Conservation (phyloP, 1,140 invertebrate genomes). For the Drosophila ogumai region DNA sequence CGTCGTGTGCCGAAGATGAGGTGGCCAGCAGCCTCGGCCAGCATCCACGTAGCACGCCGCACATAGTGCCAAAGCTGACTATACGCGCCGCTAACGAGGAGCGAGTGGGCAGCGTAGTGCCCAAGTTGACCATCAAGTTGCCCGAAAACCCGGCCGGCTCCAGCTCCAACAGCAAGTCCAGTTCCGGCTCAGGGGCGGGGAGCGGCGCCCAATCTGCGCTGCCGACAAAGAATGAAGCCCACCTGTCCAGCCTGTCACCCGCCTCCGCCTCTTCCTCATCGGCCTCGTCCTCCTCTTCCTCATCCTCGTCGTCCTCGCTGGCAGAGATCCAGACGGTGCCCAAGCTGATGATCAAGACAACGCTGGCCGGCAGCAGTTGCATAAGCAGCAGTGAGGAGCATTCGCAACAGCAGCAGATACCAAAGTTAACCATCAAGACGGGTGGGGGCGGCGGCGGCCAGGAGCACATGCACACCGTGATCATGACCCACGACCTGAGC, state of each 20-base stretch:
- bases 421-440: constrained; percentile 80
- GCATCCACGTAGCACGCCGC: constrained; percentile 53
- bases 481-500: constrained; percentile 71
- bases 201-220: constrained; percentile 15
- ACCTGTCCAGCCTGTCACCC: constrained; percentile 72
- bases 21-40: constrained; percentile 26
- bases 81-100: constrained; percentile 78
- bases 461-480: constrained; percentile 72
- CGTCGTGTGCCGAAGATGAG: constrained; percentile 76
- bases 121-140: constrained; percentile 82
- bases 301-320: constrained; percentile 56
- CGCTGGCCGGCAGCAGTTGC: constrained; percentile 61
- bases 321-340: constrained; percentile 62
- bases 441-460: constrained; percentile 18
- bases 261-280: constrained; percentile 65
- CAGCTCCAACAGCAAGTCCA: constrained; percentile 16
- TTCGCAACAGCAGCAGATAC: constrained; percentile 53
- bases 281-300: constrained; percentile 53
- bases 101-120: constrained; percentile 71
- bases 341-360: constrained; percentile 82
- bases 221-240: constrained; percentile 57
- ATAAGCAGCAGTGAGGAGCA: constrained; percentile 44
- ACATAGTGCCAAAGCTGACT: constrained; percentile 82
- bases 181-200: constrained; percentile 8
- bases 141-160: constrained; percentile 53